These are phyloP conservation scores for Crenichthys baileyi DNA, from an alignment of 2,797 vertebrate species.

Conservation along the genomic window DNA sequence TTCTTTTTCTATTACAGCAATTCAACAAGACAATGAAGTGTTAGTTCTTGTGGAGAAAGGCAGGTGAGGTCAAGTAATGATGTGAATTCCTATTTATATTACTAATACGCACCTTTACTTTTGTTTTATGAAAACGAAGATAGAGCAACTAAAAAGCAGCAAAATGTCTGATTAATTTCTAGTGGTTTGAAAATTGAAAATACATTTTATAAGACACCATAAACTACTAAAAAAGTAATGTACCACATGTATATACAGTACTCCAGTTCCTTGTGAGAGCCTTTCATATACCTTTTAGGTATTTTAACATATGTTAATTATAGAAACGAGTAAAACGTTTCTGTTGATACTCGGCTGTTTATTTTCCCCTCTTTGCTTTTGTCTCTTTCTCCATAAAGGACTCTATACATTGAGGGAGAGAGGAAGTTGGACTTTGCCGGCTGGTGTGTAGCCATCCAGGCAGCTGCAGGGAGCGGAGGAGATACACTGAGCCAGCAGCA, in stretches of 20 bases:
- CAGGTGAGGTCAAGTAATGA: conserved; percentile 81
- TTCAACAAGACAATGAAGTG: conserved; percentile 89
- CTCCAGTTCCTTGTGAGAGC: no score
- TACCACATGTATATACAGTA: no score
- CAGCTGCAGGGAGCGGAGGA: conserved; percentile 87
- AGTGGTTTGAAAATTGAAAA: no score
- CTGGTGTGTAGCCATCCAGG: conserved; percentile 89
- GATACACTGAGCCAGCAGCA: conserved; percentile 92
- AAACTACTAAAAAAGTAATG: no score
- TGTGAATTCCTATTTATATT: background rate
- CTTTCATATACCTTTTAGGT: background rate
- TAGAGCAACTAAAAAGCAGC: no score
- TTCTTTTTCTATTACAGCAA: conserved; percentile 76
- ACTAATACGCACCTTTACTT: no score
- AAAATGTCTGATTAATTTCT: no score
- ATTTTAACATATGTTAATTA: background rate
- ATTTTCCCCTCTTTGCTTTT: background rate
- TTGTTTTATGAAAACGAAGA: no score
- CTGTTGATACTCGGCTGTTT: background rate
- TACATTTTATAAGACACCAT: no score
- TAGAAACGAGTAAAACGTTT: background rate
- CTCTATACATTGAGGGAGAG: conserved; percentile 91
- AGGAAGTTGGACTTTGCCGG: conserved; percentile 90
- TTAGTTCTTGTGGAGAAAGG: conserved; percentile 93
- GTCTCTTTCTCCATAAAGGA: conserved; percentile 74